Conservation (phyloP, 1,140 invertebrate genomes). For the Drosophila yakuba region DNA sequence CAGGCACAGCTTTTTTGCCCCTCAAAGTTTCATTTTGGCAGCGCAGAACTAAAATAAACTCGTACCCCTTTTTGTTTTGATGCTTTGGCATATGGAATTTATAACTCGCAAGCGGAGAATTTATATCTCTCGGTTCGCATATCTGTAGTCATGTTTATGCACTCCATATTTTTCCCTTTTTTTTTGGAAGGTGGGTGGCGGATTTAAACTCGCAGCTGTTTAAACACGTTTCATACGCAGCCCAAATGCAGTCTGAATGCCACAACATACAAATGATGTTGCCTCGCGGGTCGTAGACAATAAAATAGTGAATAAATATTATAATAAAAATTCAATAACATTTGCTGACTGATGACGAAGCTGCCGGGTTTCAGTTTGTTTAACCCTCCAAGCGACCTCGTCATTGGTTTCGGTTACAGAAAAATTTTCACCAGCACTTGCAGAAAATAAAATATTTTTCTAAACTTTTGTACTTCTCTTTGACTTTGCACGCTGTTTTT, state of each 20-base stretch:
- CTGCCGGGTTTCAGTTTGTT: constrained; percentile 10
- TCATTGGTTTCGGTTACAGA: constrained; percentile 64
- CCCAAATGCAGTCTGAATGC: constrained; percentile 39
- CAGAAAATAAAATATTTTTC: constrained; percentile 63
- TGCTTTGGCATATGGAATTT: constrained; percentile 74
- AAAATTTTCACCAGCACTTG: constrained; percentile 52
- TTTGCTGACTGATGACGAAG: constrained; percentile 56
- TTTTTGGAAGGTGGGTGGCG: constrained; percentile 30
- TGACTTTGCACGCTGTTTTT: not conserved
- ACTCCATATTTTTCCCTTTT: not conserved
- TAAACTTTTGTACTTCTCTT: constrained; percentile 42
- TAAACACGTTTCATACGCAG: constrained; percentile 55
- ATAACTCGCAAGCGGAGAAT: constrained; percentile 40
- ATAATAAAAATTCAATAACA: constrained; percentile 76
- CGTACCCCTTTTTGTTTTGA: constrained; percentile 47
- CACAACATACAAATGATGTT: constrained; percentile 35
- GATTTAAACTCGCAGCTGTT: constrained; percentile 63
- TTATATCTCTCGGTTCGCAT: constrained; percentile 28
- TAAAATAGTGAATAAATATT: constrained; percentile 8
- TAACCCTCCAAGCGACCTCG: constrained; percentile 46
- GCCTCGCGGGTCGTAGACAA: constrained; percentile 15
- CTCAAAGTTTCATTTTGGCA: constrained; percentile 13
- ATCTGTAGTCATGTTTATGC: constrained; percentile 62
- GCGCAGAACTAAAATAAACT: not conserved
- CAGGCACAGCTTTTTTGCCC: not conserved